Evolutionary conservation across 2,113 vertebrate genomes (phyloP).

Genomic region (Cryptotis parvus): DNA sequence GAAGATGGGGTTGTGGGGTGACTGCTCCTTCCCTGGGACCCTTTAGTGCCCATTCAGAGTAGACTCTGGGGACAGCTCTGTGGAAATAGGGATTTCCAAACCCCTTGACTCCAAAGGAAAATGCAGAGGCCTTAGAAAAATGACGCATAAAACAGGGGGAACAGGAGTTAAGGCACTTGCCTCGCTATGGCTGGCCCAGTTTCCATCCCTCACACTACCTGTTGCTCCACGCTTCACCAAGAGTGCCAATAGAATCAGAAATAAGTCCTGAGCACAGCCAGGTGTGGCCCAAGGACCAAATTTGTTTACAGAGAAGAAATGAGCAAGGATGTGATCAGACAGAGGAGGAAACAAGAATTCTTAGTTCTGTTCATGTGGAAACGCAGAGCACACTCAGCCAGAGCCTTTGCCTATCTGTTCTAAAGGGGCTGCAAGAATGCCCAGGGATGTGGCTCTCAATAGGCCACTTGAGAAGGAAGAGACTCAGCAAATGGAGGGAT

Average conservation of each 20-base stretch:
- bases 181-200: too few species aligned
- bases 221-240: too few species aligned
- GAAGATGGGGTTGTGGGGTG: too few species aligned
- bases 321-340: not conserved
- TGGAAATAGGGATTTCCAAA: not conserved
- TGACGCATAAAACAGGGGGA: too few species aligned
- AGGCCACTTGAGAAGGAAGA: not conserved
- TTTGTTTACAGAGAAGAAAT: too few species aligned
- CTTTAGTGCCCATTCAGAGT: not conserved
- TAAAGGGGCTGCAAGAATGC: too few species aligned
- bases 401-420: not conserved
- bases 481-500: not conserved
- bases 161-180: too few species aligned
- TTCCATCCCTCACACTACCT: too few species aligned
- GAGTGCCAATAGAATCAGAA: too few species aligned
- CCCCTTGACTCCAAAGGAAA: not conserved
- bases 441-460: not conserved
- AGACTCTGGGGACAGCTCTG: not conserved
- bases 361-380: not conserved
- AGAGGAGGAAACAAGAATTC: rapidly evolving
- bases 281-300: too few species aligned
- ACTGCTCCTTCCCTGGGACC: not conserved
- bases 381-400: not conserved
- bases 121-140: not conserved
- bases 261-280: too few species aligned